Conservation (phyloP, 2,797 vertebrate species). For the Liasis olivaceus region DNA sequence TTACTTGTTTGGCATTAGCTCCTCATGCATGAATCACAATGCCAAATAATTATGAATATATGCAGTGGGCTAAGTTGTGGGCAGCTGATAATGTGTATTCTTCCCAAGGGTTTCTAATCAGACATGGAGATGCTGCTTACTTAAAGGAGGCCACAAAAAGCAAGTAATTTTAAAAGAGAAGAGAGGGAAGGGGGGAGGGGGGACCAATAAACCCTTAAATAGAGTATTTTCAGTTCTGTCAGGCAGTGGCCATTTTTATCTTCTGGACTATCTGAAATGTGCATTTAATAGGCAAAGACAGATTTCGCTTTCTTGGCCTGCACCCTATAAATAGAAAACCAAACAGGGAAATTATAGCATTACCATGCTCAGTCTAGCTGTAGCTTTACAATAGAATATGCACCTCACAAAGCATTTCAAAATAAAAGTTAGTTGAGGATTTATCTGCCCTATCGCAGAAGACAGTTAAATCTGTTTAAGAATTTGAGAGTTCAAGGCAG, state of each 20-base stretch:
- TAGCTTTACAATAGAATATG: neutral
- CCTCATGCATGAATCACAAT: neutral
- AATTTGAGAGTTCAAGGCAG: neutral
- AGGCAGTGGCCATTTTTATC: neutral
- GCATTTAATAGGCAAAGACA: neutral
- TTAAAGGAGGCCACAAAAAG: neutral
- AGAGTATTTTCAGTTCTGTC: neutral
- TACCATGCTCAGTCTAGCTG: neutral
- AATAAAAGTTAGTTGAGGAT: neutral
- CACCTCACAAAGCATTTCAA: neutral
- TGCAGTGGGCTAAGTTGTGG: neutral
- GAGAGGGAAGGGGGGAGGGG: neutral
- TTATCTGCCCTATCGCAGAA: neutral
- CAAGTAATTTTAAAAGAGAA: slow-evolving; percentile 6
- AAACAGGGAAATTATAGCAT: neutral
- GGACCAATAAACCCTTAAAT: neutral
- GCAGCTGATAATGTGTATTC: slow-evolving; percentile 4
- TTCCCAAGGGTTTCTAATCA: neutral
- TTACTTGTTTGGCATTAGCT: neutral
- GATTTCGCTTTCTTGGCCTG: neutral
- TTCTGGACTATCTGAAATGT: neutral
- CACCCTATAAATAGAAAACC: neutral
- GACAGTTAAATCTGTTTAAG: neutral
- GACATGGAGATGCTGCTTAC: neutral
- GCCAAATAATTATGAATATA: neutral